A percentile compares a stretch with the other conserved stretches of the same genome.
Conservation (phyloP, 2,797 vertebrate species). For the Acipenser transmontanus region DNA sequence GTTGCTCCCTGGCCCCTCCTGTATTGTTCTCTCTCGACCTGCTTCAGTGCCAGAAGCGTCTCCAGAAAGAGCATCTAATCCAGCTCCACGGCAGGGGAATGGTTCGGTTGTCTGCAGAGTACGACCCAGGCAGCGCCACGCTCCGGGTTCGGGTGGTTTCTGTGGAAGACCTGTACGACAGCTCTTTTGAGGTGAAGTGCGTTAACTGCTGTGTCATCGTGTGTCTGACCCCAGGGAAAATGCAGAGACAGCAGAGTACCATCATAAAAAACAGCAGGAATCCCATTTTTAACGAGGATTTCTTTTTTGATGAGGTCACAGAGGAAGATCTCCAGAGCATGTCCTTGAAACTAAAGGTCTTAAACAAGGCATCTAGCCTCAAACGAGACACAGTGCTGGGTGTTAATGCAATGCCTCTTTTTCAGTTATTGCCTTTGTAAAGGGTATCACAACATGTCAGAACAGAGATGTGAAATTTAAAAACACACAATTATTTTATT, state of each 20-base stretch:
- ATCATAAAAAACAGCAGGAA: slow-evolving; percentile 45
- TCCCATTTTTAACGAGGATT: slow-evolving; percentile 58
- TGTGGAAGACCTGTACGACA: slow-evolving; percentile 42
- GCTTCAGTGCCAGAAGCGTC: slow-evolving; percentile 44
- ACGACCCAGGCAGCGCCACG: slow-evolving; percentile 29
- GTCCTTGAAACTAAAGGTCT: slow-evolving; percentile 51
- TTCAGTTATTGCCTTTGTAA: slow-evolving; percentile 36
- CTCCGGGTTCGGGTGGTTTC: slow-evolving; percentile 49
- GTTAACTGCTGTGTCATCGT: slow-evolving; percentile 47
- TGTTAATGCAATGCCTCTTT: slow-evolving; percentile 41
- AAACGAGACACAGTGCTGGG: slow-evolving; percentile 44
- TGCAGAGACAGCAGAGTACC: slow-evolving; percentile 51
- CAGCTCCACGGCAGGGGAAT: slow-evolving; percentile 40
- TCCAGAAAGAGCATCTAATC: slow-evolving; percentile 46
- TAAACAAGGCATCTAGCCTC: slow-evolving; percentile 46
- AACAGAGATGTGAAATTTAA: too few species aligned
- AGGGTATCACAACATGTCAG: background rate
- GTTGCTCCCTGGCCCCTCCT: slow-evolving; percentile 38
- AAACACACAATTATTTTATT: too few species aligned
- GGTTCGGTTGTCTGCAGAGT: slow-evolving; percentile 44
- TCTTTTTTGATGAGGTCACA: slow-evolving; percentile 55
- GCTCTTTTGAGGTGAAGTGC: slow-evolving; percentile 23
- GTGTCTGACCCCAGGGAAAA: slow-evolving; percentile 52
- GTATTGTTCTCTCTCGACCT: slow-evolving; percentile 39
- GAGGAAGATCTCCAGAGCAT: slow-evolving; percentile 36